These are phyloP conservation scores for Sclerurus mexicanus DNA, from an alignment of 2,113 vertebrate species.

Conservation along the genomic window DNA sequence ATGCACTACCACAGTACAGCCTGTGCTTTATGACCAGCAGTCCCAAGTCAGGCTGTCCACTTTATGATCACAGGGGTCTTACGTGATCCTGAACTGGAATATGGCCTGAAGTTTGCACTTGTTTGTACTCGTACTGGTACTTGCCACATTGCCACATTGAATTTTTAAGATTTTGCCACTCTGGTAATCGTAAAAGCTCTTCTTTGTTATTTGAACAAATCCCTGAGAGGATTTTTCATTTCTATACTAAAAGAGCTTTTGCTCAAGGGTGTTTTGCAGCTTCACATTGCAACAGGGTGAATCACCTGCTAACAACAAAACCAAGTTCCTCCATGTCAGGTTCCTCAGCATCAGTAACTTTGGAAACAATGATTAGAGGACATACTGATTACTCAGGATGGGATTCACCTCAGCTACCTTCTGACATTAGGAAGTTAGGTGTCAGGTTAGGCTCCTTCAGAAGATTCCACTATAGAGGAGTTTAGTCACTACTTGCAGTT, in stretches of 20 bases:
- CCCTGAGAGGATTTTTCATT: not conserved
- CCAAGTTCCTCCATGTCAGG: not conserved
- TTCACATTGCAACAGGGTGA: not conserved
- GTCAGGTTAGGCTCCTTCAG: not conserved
- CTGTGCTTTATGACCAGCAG: not conserved
- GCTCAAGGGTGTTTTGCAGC: not conserved
- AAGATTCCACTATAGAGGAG: not conserved
- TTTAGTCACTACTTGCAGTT: not conserved
- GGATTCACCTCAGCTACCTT: not conserved
- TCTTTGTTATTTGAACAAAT: not conserved
- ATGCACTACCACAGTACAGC: not conserved
- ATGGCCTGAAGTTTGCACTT: not conserved
- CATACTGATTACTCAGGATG: not conserved
- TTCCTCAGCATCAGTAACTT: not conserved
- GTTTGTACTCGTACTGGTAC: not conserved
- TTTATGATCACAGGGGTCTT: not conserved
- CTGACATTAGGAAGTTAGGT: not conserved
- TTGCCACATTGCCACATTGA: not conserved
- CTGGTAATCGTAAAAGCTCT: not conserved
- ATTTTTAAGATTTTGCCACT: not conserved
- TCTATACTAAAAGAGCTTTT: not conserved
- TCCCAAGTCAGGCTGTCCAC: accelerated
- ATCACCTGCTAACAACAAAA: not conserved
- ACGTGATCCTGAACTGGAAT: not conserved
- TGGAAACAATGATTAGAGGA: not conserved